A percentile compares a stretch with the other conserved stretches of the same genome.
phyloP scores from a whole-genome alignment of 2,888 invertebrate genomes.

The Ophioninae sp. region DNA sequence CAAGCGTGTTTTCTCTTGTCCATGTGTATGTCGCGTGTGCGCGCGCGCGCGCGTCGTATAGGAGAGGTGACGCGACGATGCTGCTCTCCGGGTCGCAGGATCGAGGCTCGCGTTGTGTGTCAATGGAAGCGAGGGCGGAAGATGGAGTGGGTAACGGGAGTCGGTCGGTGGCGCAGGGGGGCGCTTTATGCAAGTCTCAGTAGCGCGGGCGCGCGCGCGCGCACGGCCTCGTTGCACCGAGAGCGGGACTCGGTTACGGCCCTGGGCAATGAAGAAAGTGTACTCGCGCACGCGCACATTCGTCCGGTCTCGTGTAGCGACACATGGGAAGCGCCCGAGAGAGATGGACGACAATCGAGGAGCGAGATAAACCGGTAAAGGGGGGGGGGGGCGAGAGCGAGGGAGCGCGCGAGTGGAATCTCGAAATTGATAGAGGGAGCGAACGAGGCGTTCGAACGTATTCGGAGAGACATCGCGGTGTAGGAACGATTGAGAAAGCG shows the following conservation, averaged over 20 bases:
- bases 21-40: conserved; percentile 26
- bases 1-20: not conserved
- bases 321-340: conserved; percentile 35
- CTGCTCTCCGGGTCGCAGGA: conserved; percentile 31
- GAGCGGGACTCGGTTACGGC: conserved; percentile 60
- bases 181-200: conserved; percentile 49
- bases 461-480: not conserved
- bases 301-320: not conserved
- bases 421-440: conserved; percentile 34
- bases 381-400: conserved; percentile 32
- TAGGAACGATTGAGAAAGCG: conserved; percentile 2
- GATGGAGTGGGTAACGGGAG: not conserved
- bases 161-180: conserved; percentile 15
- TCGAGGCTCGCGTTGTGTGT: conserved; percentile 42
- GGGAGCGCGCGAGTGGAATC: conserved; percentile 30
- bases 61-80: conserved; percentile 54
- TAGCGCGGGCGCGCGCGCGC: conserved; percentile 18
- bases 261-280: conserved; percentile 57
- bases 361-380: not conserved
- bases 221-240: conserved; percentile 63
- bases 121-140: conserved; percentile 51
- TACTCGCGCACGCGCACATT: not conserved
- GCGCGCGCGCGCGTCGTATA: conserved; percentile 33
- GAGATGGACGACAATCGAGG: too few relatives aligned
- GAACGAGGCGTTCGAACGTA: conserved; percentile 1